Evolutionary conservation across 2,797 vertebrate species (phyloP).

Genomic region (Crocodylus rhombifer): DNA sequence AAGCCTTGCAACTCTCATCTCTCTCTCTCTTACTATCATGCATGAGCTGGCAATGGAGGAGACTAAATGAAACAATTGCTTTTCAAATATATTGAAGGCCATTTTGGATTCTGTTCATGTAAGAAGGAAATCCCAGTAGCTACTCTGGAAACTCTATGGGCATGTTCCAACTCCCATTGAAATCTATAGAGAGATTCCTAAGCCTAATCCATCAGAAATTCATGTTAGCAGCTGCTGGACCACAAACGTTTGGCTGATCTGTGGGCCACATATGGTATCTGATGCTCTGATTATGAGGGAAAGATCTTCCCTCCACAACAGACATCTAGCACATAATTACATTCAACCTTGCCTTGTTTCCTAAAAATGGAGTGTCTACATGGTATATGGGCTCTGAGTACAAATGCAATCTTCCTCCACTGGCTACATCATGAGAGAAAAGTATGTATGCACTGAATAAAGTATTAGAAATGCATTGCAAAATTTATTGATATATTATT

Average conservation of each 20-base stretch:
- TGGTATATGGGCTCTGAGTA: not conserved
- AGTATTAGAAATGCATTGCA: not conserved
- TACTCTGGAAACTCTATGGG: conserved; percentile 10
- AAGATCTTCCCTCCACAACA: conserved; percentile 49
- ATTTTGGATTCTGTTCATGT: conserved; percentile 24
- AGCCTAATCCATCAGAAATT: conserved; percentile 54
- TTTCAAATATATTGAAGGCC: not conserved
- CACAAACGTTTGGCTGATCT: conserved; percentile 67
- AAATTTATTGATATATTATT: not conserved
- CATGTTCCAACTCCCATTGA: conserved; percentile 24
- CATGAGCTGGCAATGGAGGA: conserved; percentile 19
- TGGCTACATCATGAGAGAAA: not conserved
- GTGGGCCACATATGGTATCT: conserved; percentile 58
- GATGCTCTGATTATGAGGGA: conserved; percentile 45
- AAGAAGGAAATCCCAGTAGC: conserved; percentile 26
- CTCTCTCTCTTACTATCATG: not conserved
- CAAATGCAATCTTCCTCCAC: not conserved
- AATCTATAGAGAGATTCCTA: conserved; percentile 34
- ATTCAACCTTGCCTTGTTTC: conserved; percentile 44
- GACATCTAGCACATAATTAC: conserved; percentile 38
- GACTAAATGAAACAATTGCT: conserved; percentile 29
- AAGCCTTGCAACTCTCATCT: not conserved
- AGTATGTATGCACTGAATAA: not conserved
- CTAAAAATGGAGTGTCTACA: conserved; percentile 18
- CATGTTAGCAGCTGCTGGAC: conserved; percentile 60